phyloP scores from a whole-genome alignment of 2,113 vertebrate genomes.

The Bostrychus sinensis region DNA sequence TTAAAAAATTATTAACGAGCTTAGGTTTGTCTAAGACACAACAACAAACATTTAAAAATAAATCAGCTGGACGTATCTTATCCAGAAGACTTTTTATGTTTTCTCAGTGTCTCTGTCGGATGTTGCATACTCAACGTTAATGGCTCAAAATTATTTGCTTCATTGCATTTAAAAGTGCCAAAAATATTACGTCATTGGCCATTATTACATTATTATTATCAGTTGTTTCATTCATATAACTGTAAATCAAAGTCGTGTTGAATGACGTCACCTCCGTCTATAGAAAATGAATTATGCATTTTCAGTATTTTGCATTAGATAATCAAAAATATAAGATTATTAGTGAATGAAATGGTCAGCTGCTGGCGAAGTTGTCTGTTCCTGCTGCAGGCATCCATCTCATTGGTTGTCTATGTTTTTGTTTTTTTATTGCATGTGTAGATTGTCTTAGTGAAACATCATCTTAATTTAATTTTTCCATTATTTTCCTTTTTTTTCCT shows the following conservation, averaged over 20 bases:
- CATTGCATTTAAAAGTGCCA: too few relatives aligned
- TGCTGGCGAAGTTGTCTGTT: conserved; percentile 38
- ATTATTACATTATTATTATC: too few relatives aligned
- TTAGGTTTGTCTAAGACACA: too few relatives aligned
- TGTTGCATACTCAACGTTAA: too few relatives aligned
- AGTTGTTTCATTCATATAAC: too few relatives aligned
- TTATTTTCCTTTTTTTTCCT: conserved; percentile 73
- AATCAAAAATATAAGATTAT: not conserved
- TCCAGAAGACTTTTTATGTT: too few relatives aligned
- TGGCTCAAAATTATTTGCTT: too few relatives aligned
- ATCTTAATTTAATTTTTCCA: conserved; percentile 79
- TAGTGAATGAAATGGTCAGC: not conserved
- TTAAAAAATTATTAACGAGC: too few relatives aligned
- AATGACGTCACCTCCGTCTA: not conserved
- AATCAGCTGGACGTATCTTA: too few relatives aligned
- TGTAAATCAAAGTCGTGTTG: not conserved
- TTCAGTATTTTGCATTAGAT: conserved; percentile 9
- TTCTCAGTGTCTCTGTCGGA: too few relatives aligned
- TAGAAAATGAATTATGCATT: not conserved
- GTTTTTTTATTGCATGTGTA: conserved; percentile 75
- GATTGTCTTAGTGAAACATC: conserved; percentile 66
- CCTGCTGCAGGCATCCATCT: conserved; percentile 71
- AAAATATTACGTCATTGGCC: too few relatives aligned
- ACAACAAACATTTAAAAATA: too few relatives aligned
- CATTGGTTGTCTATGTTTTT: conserved; percentile 57